Percentiles rank a stretch among this genome's conserved stretches.
Evolutionary conservation across 2,888 invertebrate genomes (phyloP).

Genomic region (Chloroclysta siterata): DNA sequence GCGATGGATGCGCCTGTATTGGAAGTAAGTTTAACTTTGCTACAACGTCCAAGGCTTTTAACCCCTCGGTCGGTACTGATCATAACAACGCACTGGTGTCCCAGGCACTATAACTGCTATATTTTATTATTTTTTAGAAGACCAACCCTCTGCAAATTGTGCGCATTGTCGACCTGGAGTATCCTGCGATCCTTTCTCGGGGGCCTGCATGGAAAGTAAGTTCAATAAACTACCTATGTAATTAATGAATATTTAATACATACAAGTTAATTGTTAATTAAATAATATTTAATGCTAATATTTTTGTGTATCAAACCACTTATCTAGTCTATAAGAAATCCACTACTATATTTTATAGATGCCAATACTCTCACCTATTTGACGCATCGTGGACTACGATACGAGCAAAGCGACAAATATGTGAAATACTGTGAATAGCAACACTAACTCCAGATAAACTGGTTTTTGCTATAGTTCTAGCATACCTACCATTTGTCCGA

Average conservation of each 20-base stretch:
- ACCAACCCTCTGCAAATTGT: slow-evolving; percentile 81
- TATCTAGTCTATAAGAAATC: slow-evolving; percentile 3
- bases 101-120: background rate
- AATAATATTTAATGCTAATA: slow-evolving; percentile 45
- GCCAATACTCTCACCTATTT: slow-evolving; percentile 50
- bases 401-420: slow-evolving; percentile 66
- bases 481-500: slow-evolving; percentile 80
- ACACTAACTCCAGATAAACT: slow-evolving; percentile 84
- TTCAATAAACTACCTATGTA: slow-evolving; percentile 39
- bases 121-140: slow-evolving; percentile 42
- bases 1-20: slow-evolving; percentile 90
- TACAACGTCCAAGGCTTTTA: background rate
- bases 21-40: slow-evolving; percentile 78
- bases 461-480: slow-evolving; percentile 78
- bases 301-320: slow-evolving; percentile 20
- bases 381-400: slow-evolving; percentile 66
- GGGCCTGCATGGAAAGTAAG: slow-evolving; percentile 94
- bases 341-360: background rate
- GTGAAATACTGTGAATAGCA: slow-evolving; percentile 73
- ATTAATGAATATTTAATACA: slow-evolving; percentile 1
- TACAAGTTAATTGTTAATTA: slow-evolving; percentile 23
- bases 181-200: slow-evolving; percentile 91
- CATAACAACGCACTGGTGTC: background rate
- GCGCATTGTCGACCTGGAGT: slow-evolving; percentile 92
- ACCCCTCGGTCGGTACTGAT: too few relatives aligned